Evolutionary conservation across 2,888 invertebrate species (phyloP).

Genomic region (Leptinotarsa haldemani): DNA sequence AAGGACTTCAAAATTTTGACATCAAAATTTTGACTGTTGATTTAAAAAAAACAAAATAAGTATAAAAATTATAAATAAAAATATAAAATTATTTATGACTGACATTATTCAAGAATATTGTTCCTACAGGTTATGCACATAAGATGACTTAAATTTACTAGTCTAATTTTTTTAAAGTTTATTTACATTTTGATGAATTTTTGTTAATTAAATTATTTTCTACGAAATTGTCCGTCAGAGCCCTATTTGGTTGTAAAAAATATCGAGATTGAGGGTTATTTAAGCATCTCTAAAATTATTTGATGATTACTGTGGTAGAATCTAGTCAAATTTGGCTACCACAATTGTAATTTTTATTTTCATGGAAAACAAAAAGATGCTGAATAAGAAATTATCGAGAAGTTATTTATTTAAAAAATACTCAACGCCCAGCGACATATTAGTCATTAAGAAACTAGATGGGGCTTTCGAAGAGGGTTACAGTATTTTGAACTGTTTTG

Average conservation of each 20-base stretch:
- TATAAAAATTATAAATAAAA: too few relatives aligned
- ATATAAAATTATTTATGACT: conserved; percentile 1
- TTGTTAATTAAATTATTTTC: conserved; percentile 3
- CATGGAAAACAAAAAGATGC: not conserved
- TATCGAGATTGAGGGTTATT: not conserved
- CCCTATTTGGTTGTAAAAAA: not conserved
- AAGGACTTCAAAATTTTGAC: too few relatives aligned
- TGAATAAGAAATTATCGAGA: not conserved
- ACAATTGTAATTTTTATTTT: not conserved
- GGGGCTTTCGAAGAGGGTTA: not conserved
- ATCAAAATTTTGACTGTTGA: too few relatives aligned
- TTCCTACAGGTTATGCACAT: conserved; percentile 30
- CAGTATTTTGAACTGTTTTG: not conserved
- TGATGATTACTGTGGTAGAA: conserved; percentile 17
- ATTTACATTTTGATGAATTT: conserved; percentile 1
- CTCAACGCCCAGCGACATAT: not conserved
- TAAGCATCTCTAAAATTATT: conserved; percentile 9
- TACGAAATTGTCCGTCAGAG: not conserved
- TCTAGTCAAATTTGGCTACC: conserved; percentile 20
- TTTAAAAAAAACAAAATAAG: too few relatives aligned
- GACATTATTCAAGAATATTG: not conserved
- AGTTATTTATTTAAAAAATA: conserved; percentile 1
- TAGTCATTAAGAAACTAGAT: not conserved
- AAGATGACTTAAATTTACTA: conserved; percentile 32
- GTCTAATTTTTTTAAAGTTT: conserved; percentile 35